phyloP scores from a whole-genome alignment of 2,113 vertebrate genomes.

The Butastur rufipennis region DNA sequence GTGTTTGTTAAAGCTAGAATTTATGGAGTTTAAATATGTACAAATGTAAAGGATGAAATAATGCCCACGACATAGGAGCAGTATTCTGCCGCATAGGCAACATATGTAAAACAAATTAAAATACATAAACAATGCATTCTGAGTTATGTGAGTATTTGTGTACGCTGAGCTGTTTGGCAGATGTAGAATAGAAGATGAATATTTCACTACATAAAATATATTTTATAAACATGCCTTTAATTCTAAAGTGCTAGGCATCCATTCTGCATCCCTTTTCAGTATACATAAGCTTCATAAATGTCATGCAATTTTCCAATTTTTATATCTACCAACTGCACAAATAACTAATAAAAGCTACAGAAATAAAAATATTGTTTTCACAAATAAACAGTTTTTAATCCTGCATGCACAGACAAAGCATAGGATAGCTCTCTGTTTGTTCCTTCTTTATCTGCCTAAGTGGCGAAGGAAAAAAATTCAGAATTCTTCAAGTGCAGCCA shows the following conservation, averaged over 20 bases:
- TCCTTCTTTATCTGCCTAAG: neutral
- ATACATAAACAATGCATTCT: neutral
- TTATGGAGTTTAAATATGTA: neutral
- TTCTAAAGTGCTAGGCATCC: neutral
- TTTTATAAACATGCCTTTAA: neutral
- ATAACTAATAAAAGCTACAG: neutral
- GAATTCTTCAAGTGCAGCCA: neutral
- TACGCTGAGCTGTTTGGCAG: neutral
- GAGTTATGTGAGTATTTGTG: neutral
- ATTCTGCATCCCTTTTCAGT: neutral
- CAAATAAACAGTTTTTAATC: neutral
- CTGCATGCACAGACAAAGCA: neutral
- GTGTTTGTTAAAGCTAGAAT: neutral
- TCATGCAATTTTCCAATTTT: neutral
- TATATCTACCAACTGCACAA: neutral
- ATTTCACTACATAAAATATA: neutral
- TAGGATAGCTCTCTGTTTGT: neutral
- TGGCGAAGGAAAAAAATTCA: neutral
- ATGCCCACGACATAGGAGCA: neutral
- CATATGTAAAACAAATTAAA: neutral
- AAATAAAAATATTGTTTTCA: neutral
- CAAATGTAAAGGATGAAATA: neutral
- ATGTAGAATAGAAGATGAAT: neutral
- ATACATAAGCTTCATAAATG: neutral
- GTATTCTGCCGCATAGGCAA: neutral